Evolutionary conservation across 2,113 vertebrate species (phyloP).

Genomic region (Raja brachyura): DNA sequence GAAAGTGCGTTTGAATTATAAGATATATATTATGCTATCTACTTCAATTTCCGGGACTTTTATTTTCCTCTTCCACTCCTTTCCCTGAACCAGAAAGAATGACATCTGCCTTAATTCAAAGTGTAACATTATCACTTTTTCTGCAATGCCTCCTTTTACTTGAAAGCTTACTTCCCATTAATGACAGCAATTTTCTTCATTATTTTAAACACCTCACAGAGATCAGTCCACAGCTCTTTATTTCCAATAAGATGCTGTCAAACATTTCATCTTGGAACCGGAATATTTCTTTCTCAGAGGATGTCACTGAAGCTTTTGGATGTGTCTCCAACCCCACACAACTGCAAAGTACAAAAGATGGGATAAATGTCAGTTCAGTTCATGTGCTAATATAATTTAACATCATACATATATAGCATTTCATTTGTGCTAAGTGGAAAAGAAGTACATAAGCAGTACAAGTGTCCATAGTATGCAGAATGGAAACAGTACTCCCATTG

Average conservation of each 20-base stretch:
- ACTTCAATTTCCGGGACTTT: neutral
- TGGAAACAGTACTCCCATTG: conserved; percentile 28
- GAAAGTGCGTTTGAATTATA: neutral
- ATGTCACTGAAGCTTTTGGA: neutral
- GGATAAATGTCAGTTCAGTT: neutral
- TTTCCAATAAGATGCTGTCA: neutral
- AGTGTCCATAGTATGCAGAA: conserved; percentile 10
- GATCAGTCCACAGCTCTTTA: neutral
- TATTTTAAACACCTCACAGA: conserved; percentile 3
- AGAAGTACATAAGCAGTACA: conserved; percentile 6
- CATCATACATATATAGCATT: neutral
- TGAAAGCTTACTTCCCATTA: neutral
- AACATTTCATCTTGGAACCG: neutral
- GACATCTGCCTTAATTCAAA: neutral
- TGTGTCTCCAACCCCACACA: neutral
- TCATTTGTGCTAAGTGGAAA: conserved; percentile 15
- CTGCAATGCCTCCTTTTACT: neutral
- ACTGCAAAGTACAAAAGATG: neutral
- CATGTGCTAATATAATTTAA: neutral
- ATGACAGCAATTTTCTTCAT: neutral
- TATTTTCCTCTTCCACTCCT: neutral
- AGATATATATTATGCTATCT: neutral
- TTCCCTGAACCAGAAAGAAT: neutral
- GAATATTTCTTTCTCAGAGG: neutral
- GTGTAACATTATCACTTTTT: neutral